Conservation (phyloP, 2,797 vertebrate species). For the Xiphorhynchus erythropygius region DNA sequence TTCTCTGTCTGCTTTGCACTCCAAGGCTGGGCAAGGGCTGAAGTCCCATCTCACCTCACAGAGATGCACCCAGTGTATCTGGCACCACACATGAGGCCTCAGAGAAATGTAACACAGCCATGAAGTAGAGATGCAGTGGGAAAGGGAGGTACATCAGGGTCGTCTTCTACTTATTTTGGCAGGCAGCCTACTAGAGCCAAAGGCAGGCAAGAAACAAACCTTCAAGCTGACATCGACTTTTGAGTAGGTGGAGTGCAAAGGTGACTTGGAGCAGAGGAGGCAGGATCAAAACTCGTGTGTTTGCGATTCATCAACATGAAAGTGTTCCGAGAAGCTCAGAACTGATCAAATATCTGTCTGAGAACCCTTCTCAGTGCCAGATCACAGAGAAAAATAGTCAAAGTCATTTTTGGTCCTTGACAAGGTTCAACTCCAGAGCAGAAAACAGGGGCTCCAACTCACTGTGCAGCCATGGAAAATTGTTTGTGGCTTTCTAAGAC, state of each 20-base stretch:
- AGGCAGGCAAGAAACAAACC: not conserved
- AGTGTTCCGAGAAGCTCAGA: not conserved
- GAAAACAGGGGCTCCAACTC: not conserved
- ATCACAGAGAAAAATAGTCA: conserved; percentile 1
- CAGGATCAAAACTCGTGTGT: not conserved
- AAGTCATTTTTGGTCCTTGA: not conserved
- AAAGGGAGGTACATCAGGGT: not conserved
- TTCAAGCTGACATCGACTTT: not conserved
- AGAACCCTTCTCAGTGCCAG: not conserved
- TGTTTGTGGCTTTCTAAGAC: not conserved
- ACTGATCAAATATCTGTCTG: not conserved
- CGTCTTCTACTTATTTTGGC: not conserved
- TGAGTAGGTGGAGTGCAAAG: not conserved
- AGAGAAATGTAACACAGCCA: not conserved
- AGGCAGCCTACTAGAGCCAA: not conserved
- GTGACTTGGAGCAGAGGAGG: not conserved
- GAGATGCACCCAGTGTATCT: not conserved
- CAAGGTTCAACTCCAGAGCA: not conserved
- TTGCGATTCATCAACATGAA: not conserved
- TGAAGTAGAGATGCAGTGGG: not conserved
- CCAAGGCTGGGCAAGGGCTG: not conserved
- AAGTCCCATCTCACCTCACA: not conserved
- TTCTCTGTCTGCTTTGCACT: not conserved
- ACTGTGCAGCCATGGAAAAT: not conserved
- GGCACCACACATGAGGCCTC: not conserved